Evolutionary conservation across 1,140 invertebrate species (phyloP).

Genomic region (Lepidurus arcticus): DNA sequence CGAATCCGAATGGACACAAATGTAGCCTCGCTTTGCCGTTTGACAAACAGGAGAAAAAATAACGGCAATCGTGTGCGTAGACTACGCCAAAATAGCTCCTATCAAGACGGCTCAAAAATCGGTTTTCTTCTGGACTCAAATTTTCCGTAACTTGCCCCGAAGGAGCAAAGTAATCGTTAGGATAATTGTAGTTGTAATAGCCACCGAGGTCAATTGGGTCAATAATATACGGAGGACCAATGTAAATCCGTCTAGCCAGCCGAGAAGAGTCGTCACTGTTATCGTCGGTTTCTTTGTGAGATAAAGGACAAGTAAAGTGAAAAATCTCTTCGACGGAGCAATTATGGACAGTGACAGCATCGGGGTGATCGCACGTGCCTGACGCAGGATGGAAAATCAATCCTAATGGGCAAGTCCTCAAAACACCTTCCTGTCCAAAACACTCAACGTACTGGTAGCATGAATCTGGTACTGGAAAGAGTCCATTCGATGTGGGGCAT

Average conservation of each 20-base stretch:
- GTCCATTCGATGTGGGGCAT: not conserved
- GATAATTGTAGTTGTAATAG: not conserved
- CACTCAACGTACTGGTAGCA: not conserved
- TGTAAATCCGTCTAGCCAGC: not conserved
- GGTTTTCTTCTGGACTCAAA: not conserved
- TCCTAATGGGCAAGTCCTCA: slow-evolving; percentile 4
- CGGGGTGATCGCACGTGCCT: not conserved
- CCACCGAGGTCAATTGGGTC: slow-evolving; percentile 6
- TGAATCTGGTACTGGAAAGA: not conserved
- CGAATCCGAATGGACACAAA: not conserved
- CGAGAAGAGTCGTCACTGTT: not conserved
- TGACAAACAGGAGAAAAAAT: not conserved
- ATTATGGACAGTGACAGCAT: not conserved
- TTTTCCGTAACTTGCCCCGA: not conserved
- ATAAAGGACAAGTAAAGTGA: not conserved
- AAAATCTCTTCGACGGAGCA: slow-evolving; percentile 4
- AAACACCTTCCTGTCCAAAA: not conserved
- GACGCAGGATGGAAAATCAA: not conserved
- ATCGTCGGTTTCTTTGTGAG: not conserved
- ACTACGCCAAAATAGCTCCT: not conserved
- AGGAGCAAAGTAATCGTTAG: not conserved
- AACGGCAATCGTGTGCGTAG: not conserved
- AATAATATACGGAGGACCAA: not conserved
- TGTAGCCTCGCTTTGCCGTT: not conserved
- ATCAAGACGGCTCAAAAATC: not conserved